A percentile compares a stretch with the other conserved stretches of the same genome.
These are phyloP conservation scores for Eupithecia tripunctaria DNA, from an alignment of 2,888 invertebrate genomes.

Conservation along the genomic window DNA sequence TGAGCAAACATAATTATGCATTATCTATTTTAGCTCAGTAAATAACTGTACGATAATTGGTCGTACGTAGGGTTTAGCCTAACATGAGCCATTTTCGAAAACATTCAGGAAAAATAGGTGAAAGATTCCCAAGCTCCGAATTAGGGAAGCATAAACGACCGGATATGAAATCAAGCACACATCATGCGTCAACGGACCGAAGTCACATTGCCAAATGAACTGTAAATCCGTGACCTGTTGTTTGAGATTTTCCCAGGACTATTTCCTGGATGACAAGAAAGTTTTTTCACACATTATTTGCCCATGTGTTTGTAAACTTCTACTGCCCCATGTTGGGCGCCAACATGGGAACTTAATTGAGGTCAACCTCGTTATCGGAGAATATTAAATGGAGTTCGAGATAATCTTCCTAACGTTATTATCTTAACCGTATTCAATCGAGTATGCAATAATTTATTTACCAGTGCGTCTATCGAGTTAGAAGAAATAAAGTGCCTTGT, in stretches of 20 bases:
- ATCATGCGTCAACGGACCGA: constrained; percentile 47
- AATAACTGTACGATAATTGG: neutral
- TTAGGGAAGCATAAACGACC: constrained; percentile 41
- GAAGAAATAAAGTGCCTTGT: constrained; percentile 50
- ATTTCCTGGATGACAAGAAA: constrained; percentile 25
- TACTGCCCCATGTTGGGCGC: constrained; percentile 9
- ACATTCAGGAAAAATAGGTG: constrained; percentile 1
- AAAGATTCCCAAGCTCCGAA: neutral
- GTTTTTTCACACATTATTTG: neutral
- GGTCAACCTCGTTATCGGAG: neutral
- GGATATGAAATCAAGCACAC: constrained; percentile 38
- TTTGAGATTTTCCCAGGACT: constrained; percentile 40
- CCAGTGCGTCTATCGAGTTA: constrained; percentile 26
- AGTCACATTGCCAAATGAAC: constrained; percentile 55
- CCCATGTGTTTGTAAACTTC: neutral
- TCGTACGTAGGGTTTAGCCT: neutral
- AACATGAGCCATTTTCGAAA: neutral
- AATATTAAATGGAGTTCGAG: constrained; percentile 2
- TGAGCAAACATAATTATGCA: constrained; percentile 2
- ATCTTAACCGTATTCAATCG: constrained; percentile 24
- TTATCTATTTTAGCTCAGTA: neutral
- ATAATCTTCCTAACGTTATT: constrained; percentile 7
- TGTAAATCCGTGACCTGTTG: constrained; percentile 37
- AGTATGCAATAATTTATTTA: constrained; percentile 28
- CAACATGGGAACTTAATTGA: neutral